Evolutionary conservation across 1,140 invertebrate species (phyloP).

Genomic region (Forficula auricularia): DNA sequence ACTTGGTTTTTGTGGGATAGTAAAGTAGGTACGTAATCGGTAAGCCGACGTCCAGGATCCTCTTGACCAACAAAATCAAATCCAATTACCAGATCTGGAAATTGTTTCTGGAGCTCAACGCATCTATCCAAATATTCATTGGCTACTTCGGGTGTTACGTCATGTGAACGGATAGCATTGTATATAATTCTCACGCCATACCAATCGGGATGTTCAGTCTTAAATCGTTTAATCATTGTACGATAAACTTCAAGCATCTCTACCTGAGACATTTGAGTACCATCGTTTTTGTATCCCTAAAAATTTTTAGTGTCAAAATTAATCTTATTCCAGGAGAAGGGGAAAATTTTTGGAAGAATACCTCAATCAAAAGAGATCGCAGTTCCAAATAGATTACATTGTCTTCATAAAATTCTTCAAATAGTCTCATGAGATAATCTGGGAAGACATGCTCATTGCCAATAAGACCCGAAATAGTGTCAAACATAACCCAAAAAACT

Average conservation of each 20-base stretch:
- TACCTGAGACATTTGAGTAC: slow-evolving; percentile 15
- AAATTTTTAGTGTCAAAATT: no score
- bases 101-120: slow-evolving; percentile 16
- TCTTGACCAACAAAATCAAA: slow-evolving; percentile 64
- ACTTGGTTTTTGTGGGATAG: slow-evolving; percentile 26
- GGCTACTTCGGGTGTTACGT: slow-evolving; percentile 3
- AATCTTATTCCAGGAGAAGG: no score
- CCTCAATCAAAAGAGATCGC: slow-evolving; percentile 28
- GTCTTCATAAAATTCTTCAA: slow-evolving; percentile 54
- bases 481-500: slow-evolving; percentile 44
- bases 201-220: slow-evolving; percentile 22
- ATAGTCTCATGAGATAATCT: slow-evolving; percentile 47
- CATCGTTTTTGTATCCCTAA: slow-evolving; percentile 16
- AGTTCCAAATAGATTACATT: slow-evolving; percentile 67
- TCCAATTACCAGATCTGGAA: slow-evolving; percentile 43
- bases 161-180: slow-evolving; percentile 15
- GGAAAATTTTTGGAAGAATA: no score
- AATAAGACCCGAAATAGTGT: slow-evolving; percentile 37
- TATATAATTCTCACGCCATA: slow-evolving; percentile 26
- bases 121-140: no score
- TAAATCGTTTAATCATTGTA: slow-evolving; percentile 28
- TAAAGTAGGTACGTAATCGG: slow-evolving; percentile 37
- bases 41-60: slow-evolving; percentile 39
- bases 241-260: slow-evolving; percentile 22
- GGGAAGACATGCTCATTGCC: slow-evolving; percentile 51